Evolutionary conservation across 2,888 invertebrate species (phyloP).

Genomic region (Euzophera pinguis): DNA sequence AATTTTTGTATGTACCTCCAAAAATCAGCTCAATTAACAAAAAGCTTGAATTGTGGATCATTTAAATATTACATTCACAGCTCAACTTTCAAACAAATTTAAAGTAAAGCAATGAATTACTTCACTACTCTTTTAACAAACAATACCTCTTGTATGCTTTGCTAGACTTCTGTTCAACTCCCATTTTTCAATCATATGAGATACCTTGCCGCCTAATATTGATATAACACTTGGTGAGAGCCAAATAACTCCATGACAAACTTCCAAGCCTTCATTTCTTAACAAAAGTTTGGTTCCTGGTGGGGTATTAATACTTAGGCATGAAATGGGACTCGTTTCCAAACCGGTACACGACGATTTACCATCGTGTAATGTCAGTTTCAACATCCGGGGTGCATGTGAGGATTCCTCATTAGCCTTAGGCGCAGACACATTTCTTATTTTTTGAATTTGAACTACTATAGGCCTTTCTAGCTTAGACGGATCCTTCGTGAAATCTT

Average conservation of each 20-base stretch:
- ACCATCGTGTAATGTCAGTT: constrained; percentile 92
- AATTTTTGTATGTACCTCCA: no score
- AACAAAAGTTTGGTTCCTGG: constrained; percentile 90
- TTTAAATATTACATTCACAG: no score
- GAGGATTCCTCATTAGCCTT: constrained; percentile 93
- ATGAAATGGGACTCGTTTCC: constrained; percentile 85
- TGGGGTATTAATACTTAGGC: constrained; percentile 89
- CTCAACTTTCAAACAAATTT: no score
- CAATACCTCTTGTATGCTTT: constrained; percentile 79
- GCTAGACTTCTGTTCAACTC: constrained; percentile 84
- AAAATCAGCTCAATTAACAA: no score
- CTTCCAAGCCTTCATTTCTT: constrained; percentile 65
- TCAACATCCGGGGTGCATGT: constrained; percentile 90
- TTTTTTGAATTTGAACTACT: constrained; percentile 92
- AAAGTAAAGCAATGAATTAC: no score
- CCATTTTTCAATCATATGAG: constrained; percentile 93
- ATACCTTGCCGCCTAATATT: constrained; percentile 91
- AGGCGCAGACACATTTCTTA: constrained; percentile 93
- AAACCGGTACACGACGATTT: constrained; percentile 87
- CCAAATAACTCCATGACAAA: constrained; percentile 87
- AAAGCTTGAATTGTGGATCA: no score
- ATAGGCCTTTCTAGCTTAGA: constrained; percentile 77
- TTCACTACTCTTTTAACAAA: no score
- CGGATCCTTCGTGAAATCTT: constrained; percentile 82
- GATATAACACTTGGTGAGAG: constrained; percentile 83